Percentiles rank a stretch among this genome's conserved stretches.
Conservation (phyloP, 1,140 invertebrate species). For the Drosophila takahashii region DNA sequence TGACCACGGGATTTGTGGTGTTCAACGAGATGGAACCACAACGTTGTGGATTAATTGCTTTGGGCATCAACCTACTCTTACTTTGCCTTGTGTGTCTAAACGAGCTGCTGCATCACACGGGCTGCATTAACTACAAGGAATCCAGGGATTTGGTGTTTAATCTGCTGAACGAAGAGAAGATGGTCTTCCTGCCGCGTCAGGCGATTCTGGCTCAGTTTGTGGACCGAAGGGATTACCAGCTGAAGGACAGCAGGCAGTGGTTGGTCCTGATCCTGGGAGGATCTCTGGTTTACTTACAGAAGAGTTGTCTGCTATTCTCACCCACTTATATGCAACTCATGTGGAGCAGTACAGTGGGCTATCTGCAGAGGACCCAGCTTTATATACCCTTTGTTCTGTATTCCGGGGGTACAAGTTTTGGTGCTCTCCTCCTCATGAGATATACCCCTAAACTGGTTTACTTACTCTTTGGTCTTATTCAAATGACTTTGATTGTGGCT, state of each 20-base stretch:
- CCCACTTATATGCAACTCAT: slow-evolving; percentile 67
- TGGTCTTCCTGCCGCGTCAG: slow-evolving; percentile 65
- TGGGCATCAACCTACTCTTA: slow-evolving; percentile 55
- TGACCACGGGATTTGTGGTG: slow-evolving; percentile 62
- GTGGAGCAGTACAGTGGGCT: slow-evolving; percentile 63
- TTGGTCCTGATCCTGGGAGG: slow-evolving; percentile 57
- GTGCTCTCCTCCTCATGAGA: slow-evolving; percentile 60
- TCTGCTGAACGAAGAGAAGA: slow-evolving; percentile 72
- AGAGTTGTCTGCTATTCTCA: slow-evolving; percentile 54
- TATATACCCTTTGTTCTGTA: slow-evolving; percentile 65
- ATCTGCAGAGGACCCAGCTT: slow-evolving; percentile 41
- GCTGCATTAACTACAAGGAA: slow-evolving; percentile 68
- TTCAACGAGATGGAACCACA: slow-evolving; percentile 78
- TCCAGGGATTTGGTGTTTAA: slow-evolving; percentile 74
- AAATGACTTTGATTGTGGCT: slow-evolving; percentile 65
- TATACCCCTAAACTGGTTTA: slow-evolving; percentile 75
- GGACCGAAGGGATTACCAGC: slow-evolving; percentile 54
- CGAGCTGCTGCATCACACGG: slow-evolving; percentile 69
- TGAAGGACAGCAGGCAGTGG: slow-evolving; percentile 67
- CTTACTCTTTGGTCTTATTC: slow-evolving; percentile 75
- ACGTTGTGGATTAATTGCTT: slow-evolving; percentile 51
- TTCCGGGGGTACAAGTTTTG: slow-evolving; percentile 53
- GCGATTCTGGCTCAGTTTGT: slow-evolving; percentile 70
- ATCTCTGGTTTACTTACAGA: slow-evolving; percentile 46
- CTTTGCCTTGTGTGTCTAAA: slow-evolving; percentile 62